A percentile compares a stretch with the other conserved stretches of the same genome.
These are phyloP conservation scores for Scatophagus argus DNA, from an alignment of 2,113 vertebrate genomes.

Conservation along the genomic window DNA sequence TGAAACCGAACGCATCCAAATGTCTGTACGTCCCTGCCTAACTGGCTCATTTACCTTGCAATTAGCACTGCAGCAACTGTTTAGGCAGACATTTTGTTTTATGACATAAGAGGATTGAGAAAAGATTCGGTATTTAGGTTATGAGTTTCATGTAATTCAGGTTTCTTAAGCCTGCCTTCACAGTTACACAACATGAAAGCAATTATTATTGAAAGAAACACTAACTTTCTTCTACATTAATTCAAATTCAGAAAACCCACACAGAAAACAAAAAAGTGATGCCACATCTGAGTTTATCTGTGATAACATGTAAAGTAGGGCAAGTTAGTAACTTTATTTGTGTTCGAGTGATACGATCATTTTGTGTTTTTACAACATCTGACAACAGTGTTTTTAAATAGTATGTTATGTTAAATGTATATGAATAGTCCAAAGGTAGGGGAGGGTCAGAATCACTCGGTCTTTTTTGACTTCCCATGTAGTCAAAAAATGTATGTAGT, in stretches of 20 bases:
- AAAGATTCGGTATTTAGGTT: conserved; percentile 5
- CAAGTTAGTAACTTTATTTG: background rate
- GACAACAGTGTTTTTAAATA: background rate
- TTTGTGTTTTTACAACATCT: background rate
- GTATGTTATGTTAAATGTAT: background rate
- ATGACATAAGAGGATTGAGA: background rate
- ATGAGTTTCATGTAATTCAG: background rate
- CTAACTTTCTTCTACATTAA: background rate
- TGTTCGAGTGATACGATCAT: background rate
- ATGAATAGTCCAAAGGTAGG: background rate
- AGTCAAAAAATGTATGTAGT: too few relatives aligned
- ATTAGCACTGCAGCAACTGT: background rate
- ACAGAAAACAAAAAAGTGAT: too few relatives aligned
- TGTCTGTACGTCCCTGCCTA: background rate
- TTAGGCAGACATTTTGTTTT: background rate
- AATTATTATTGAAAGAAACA: background rate
- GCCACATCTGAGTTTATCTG: too few relatives aligned
- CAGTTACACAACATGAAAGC: background rate
- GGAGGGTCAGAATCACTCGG: background rate
- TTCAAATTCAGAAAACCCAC: too few relatives aligned
- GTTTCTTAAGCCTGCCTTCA: background rate
- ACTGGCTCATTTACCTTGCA: background rate
- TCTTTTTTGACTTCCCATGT: background rate
- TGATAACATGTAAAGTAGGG: background rate
- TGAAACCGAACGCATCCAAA: background rate